Evolutionary conservation across 2,113 vertebrate genomes (phyloP).

Genomic region (Potamarius usumacintae): DNA sequence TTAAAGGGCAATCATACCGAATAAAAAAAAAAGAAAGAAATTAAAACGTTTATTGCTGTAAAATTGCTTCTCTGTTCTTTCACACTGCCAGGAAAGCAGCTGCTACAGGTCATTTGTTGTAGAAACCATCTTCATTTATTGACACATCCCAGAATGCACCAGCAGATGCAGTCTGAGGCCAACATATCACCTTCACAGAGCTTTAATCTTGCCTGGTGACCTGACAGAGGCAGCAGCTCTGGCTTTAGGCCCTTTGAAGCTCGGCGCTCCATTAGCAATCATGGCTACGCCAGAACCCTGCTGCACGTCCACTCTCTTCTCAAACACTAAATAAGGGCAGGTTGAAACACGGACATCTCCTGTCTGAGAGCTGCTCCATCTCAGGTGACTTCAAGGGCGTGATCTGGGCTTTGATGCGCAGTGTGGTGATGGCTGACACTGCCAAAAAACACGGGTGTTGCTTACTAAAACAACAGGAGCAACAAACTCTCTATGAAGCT

Average conservation of each 20-base stretch:
- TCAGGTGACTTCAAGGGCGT: constrained; percentile 53
- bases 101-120: constrained; percentile 28
- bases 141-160: constrained; percentile 49
- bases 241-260: constrained; percentile 54
- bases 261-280: constrained; percentile 53
- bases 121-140: constrained; percentile 31
- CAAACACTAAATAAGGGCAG: constrained; percentile 54
- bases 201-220: constrained; percentile 57
- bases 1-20: constrained; percentile 3
- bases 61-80: constrained; percentile 22
- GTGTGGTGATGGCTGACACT: constrained; percentile 46
- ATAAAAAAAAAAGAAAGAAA: not conserved
- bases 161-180: constrained; percentile 39
- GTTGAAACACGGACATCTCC: constrained; percentile 42
- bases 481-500: constrained; percentile 52
- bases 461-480: constrained; percentile 58
- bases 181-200: constrained; percentile 34
- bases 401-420: constrained; percentile 54
- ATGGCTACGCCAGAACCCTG: constrained; percentile 48
- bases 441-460: constrained; percentile 51
- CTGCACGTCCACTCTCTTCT: constrained; percentile 42
- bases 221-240: constrained; percentile 48
- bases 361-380: constrained; percentile 54
- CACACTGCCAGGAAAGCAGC: constrained; percentile 22
- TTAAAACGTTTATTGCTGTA: not conserved